Conservation (phyloP, 2,797 vertebrate genomes). For the Propithecus deckenii region DNA sequence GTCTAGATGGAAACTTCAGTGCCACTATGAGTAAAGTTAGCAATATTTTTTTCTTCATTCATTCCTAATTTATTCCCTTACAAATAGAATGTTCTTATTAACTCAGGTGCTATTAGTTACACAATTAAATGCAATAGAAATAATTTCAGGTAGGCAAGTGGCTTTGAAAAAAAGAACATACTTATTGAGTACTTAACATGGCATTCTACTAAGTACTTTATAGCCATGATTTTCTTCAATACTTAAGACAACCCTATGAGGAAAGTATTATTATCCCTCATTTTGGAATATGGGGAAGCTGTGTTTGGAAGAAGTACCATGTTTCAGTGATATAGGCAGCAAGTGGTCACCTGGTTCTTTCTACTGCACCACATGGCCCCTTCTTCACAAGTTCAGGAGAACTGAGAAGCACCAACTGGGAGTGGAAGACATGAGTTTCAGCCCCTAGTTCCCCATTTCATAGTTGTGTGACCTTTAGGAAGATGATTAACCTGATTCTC, state of each 20-base stretch:
- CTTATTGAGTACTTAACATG: background rate
- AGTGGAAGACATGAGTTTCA: background rate
- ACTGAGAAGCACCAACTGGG: background rate
- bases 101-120: background rate
- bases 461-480: background rate
- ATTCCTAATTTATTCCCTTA: background rate
- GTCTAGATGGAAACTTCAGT: constrained; percentile 1
- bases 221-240: background rate
- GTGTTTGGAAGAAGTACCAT: background rate
- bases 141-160: background rate
- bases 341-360: background rate
- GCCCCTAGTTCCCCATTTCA: background rate
- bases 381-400: background rate
- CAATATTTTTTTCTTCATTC: constrained; percentile 43
- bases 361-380: background rate
- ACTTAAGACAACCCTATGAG: background rate
- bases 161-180: constrained; percentile 3
- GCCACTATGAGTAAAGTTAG: background rate
- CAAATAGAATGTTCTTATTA: constrained; percentile 9
- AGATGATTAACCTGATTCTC: background rate
- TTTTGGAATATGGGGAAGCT: background rate
- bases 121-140: constrained; percentile 30
- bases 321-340: background rate
- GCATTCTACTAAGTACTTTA: background rate
- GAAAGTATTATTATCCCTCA: background rate